Evolutionary conservation across 2,113 vertebrate genomes (phyloP), one percentile per base, ranked within the genome.

Genomic region (Electrona antarctica): DNA sequence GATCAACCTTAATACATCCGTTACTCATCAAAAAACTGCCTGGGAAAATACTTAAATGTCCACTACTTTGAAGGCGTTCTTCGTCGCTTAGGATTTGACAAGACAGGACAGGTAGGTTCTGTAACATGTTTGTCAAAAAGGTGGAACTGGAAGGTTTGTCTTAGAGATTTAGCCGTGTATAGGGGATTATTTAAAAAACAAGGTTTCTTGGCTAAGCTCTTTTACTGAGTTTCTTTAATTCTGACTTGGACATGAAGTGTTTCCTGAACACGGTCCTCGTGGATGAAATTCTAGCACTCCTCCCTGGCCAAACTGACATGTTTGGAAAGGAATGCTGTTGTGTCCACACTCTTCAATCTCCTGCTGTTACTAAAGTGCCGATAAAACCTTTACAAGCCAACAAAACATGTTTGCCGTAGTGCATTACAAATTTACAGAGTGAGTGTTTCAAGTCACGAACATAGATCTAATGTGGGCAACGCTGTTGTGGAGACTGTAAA

Each of bases 371-470:
- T 87, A 86, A 92, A 92, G 92, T 89, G 85, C 85, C 69, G 89
- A 91, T 93, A 93, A 94, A 93, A 92, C 85, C 82, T 93, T 94
- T 94, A 94, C 83, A 64, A 85, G 82, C 79, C 85, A 81, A 92
- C 88, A 88, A 91, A 92, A 91, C 85, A 85, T 92, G 91, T 92
- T 93, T 90, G 90, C 83, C 84, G 84, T 89, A 91, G 90, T 87
- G 90, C 85, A 79, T 81, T 90, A 92, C 90, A 91, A 87, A 89
- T 88, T 89, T 91, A 91, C 85, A 83, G 78, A 91, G 88, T 89
- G 86, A 93, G 88, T 90, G 91, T 88, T 93, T 92, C 89, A 85
- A 93, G 93, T 93, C 92, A 94, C 91, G 91, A 92, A 92, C 77
- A 71, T 73, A 77, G 80, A 82, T 87, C 86, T 91, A 79, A 91